phyloP scores from a whole-genome alignment of 2,797 vertebrate species.

The Gambusia yucatana region DNA sequence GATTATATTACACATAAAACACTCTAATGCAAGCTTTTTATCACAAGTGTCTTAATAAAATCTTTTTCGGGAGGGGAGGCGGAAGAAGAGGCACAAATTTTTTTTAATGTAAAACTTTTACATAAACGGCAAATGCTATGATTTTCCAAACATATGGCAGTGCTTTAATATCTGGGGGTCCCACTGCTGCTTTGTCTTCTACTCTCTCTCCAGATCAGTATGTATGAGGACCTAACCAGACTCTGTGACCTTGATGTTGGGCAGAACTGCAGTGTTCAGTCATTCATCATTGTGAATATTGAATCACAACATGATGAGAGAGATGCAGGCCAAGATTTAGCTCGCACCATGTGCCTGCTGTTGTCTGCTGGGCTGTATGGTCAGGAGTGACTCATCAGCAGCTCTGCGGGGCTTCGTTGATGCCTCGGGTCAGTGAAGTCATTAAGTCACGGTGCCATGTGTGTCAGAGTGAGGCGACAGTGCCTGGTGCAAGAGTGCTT shows the following conservation, averaged over 20 bases:
- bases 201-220: slow-evolving; percentile 2
- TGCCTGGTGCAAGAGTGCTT: slow-evolving; percentile 5
- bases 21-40: neutral
- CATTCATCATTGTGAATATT: slow-evolving; percentile 39
- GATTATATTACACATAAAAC: neutral
- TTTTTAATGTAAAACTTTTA: neutral
- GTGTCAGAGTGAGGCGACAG: slow-evolving; percentile 21
- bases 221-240: neutral
- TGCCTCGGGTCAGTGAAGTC: slow-evolving; percentile 65
- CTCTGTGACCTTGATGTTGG: slow-evolving; percentile 33
- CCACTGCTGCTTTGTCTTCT: slow-evolving; percentile 9
- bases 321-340: slow-evolving; percentile 32
- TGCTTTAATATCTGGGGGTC: neutral
- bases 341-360: slow-evolving; percentile 43
- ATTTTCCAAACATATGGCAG: neutral
- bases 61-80: neutral
- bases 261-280: slow-evolving; percentile 34
- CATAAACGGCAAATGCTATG: neutral
- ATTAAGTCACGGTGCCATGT: slow-evolving; percentile 41
- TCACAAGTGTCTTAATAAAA: neutral
- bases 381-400: slow-evolving; percentile 62
- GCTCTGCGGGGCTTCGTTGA: slow-evolving; percentile 43
- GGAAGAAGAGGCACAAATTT: neutral
- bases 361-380: slow-evolving; percentile 37
- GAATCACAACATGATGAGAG: slow-evolving; percentile 53